These are phyloP conservation scores for Pammene aurita DNA, from an alignment of 2,888 invertebrate genomes.

Conservation along the genomic window DNA sequence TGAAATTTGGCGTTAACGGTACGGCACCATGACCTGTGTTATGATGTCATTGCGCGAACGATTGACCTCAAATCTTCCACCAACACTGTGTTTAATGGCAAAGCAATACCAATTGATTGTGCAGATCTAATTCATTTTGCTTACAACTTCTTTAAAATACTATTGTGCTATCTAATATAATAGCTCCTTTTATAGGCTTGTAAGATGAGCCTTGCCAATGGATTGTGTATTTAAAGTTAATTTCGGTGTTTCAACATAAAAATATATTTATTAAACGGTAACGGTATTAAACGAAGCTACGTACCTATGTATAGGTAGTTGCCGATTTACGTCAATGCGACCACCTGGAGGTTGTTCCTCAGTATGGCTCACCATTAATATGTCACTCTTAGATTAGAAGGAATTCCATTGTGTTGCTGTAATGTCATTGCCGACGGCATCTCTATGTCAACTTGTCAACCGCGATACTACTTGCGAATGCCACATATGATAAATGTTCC, in stretches of 20 bases:
- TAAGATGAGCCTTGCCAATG: too few species aligned
- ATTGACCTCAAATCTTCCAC: conserved; percentile 12
- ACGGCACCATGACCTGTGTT: not conserved
- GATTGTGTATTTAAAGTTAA: too few species aligned
- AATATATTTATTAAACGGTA: too few species aligned
- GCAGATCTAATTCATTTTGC: not conserved
- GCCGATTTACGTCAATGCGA: not conserved
- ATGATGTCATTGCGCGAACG: conserved; percentile 4
- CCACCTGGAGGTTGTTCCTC: not conserved
- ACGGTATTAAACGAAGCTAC: too few species aligned
- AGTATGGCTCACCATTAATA: not conserved
- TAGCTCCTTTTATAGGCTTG: too few species aligned
- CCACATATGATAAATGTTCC: too few species aligned
- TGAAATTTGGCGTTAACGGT: not conserved
- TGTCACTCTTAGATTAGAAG: not conserved
- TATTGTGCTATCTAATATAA: too few species aligned
- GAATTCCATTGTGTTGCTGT: conserved; percentile 1
- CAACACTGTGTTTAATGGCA: not conserved
- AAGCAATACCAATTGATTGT: not conserved
- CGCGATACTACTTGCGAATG: too few species aligned
- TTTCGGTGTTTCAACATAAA: too few species aligned
- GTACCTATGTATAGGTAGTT: too few species aligned
- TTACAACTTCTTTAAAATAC: too few species aligned
- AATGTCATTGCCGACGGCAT: conserved; percentile 10
- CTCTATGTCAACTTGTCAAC: conserved; percentile 5